Evolutionary conservation across 1,140 invertebrate genomes (phyloP).

Genomic region (Metaphire vulgaris): DNA sequence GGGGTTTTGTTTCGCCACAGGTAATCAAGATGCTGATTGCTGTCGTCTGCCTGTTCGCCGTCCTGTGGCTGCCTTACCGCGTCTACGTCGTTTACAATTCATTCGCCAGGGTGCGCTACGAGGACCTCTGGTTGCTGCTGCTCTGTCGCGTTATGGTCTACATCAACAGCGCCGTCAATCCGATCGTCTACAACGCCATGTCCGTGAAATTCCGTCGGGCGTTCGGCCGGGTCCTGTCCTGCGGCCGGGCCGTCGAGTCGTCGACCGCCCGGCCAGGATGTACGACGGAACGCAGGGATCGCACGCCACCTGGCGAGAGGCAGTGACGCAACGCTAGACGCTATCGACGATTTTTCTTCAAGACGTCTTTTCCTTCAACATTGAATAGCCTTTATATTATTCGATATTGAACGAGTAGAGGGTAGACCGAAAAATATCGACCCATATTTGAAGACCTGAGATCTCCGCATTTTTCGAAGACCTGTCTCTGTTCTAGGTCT

Average conservation of each 20-base stretch:
- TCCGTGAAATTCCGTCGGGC: conserved; percentile 59
- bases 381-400: too few relatives aligned
- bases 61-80: conserved; percentile 61
- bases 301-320: neutral
- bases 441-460: too few relatives aligned
- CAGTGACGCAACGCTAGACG: neutral
- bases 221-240: conserved; percentile 49
- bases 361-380: too few relatives aligned
- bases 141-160: conserved; percentile 61
- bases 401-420: too few relatives aligned
- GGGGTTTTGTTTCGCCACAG: too few relatives aligned
- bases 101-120: conserved; percentile 53
- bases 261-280: neutral
- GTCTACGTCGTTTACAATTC: conserved; percentile 62
- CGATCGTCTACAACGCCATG: conserved; percentile 61
- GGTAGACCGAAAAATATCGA: too few relatives aligned
- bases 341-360: too few relatives aligned
- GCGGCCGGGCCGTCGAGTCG: conserved; percentile 33
- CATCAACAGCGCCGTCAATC: conserved; percentile 62
- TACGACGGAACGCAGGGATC: neutral
- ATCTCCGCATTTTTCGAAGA: too few relatives aligned
- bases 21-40: conserved; percentile 62
- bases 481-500: too few relatives aligned
- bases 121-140: conserved; percentile 62
- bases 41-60: conserved; percentile 60